Conservation (phyloP, 2,113 vertebrate genomes). For the Panurus biarmicus region DNA sequence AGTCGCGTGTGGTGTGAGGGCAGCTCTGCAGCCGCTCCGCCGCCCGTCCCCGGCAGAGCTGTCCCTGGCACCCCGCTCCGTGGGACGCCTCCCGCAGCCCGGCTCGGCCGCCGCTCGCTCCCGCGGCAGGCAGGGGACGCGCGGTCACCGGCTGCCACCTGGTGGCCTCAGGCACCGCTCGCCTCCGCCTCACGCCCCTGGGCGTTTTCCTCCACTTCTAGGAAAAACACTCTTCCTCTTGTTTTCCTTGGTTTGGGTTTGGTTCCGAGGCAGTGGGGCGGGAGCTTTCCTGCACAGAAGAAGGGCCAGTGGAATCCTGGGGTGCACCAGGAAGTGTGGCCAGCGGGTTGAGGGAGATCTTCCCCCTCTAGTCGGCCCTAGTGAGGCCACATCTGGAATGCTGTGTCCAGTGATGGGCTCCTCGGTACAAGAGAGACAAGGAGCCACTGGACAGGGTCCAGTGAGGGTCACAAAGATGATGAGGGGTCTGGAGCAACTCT, state of each 20-base stretch:
- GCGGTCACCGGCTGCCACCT: neutral
- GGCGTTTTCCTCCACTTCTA: accelerated
- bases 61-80: accelerated
- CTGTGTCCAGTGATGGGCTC: neutral
- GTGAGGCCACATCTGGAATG: neutral
- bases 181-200: accelerated
- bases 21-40: too few species aligned
- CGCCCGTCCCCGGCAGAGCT: accelerated
- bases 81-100: neutral
- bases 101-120: neutral
- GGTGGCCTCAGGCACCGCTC: neutral
- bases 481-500: neutral
- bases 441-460: too few species aligned
- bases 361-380: accelerated
- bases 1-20: accelerated
- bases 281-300: neutral
- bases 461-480: neutral
- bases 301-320: too few species aligned
- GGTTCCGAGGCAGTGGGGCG: neutral
- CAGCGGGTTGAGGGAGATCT: neutral
- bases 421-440: neutral
- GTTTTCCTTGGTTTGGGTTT: neutral
- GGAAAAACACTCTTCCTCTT: accelerated
- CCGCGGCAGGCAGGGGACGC: neutral
- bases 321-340: accelerated